Percentiles rank a stretch among this genome's conserved stretches.
Evolutionary conservation across 2,888 invertebrate species (phyloP).

Genomic region (Adelognathus sp.): DNA sequence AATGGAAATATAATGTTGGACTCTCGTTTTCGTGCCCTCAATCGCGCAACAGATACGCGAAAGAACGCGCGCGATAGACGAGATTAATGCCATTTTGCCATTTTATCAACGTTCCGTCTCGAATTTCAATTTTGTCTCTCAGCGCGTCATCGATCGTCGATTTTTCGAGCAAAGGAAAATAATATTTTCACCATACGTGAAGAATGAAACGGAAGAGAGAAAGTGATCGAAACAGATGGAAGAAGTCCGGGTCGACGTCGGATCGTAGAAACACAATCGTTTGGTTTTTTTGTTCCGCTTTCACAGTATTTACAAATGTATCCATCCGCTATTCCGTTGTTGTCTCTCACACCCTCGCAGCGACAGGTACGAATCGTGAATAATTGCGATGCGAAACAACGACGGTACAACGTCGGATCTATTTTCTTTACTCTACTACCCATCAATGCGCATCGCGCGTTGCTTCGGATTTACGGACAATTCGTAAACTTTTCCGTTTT

Average conservation of each 20-base stretch:
- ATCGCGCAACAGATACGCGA: neutral
- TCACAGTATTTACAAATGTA: slow-evolving; percentile 43
- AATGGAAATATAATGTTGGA: slow-evolving; percentile 46
- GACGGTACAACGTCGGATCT: slow-evolving; percentile 6
- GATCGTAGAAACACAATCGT: slow-evolving; percentile 4
- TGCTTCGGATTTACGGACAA: neutral
- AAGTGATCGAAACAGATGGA: slow-evolving; percentile 14
- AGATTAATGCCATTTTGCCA: neutral
- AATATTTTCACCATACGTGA: neutral
- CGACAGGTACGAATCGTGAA: slow-evolving; percentile 28
- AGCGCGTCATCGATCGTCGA: neutral
- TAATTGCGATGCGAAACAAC: slow-evolving; percentile 34
- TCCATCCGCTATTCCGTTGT: neutral
- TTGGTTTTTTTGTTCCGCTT: neutral
- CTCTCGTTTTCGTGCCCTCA: neutral
- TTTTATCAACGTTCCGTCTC: neutral
- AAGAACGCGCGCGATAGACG: neutral
- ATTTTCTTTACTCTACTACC: neutral
- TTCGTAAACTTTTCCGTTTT: neutral
- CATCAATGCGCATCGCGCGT: neutral
- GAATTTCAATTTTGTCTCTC: neutral
- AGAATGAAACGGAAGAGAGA: slow-evolving; percentile 12
- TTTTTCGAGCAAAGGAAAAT: neutral
- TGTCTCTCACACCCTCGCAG: slow-evolving; percentile 14
- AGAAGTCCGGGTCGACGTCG: neutral